Percentiles rank a stretch among this genome's conserved stretches.
phyloP scores from a whole-genome alignment of 2,797 vertebrate species.

The Neosilurus mollespiculum region DNA sequence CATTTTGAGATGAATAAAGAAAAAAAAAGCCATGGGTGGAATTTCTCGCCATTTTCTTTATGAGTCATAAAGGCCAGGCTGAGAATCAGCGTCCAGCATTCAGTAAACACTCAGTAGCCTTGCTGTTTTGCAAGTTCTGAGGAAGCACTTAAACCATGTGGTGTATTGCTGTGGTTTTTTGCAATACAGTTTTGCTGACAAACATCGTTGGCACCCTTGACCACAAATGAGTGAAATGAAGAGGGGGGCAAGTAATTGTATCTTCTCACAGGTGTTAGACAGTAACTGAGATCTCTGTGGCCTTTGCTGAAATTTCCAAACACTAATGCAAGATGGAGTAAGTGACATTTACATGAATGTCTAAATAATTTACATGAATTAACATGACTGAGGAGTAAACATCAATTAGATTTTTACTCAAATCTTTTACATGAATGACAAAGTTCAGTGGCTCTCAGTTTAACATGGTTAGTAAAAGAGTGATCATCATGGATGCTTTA shows the following conservation, averaged over 20 bases:
- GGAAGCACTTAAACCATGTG: slow-evolving; percentile 46
- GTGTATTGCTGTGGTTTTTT: slow-evolving; percentile 61
- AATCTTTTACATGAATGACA: neutral
- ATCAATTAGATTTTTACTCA: neutral
- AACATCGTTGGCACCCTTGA: slow-evolving; percentile 55
- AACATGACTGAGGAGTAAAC: neutral
- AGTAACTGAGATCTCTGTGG: slow-evolving; percentile 28
- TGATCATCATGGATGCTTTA: too few relatives aligned
- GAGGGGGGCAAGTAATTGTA: slow-evolving; percentile 1
- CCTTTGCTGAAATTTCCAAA: slow-evolving; percentile 36
- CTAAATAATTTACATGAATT: slow-evolving; percentile 3
- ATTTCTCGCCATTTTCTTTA: slow-evolving; percentile 46
- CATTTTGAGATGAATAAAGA: slow-evolving; percentile 48
- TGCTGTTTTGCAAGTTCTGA: slow-evolving; percentile 28
- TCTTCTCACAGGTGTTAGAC: slow-evolving; percentile 28
- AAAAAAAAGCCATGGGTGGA: slow-evolving; percentile 32
- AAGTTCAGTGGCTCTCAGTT: neutral
- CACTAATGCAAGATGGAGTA: slow-evolving; percentile 1
- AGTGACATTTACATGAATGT: slow-evolving; percentile 33
- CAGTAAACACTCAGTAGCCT: slow-evolving; percentile 18
- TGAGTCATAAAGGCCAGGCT: slow-evolving; percentile 52
- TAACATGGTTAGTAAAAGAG: neutral
- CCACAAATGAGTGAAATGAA: slow-evolving; percentile 38
- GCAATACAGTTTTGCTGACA: slow-evolving; percentile 57
- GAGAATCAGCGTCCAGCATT: slow-evolving; percentile 23